Percentiles rank a stretch among this genome's conserved stretches.
Evolutionary conservation across 2,888 invertebrate genomes (phyloP).

Genomic region (Pyrrhosoma nymphula): DNA sequence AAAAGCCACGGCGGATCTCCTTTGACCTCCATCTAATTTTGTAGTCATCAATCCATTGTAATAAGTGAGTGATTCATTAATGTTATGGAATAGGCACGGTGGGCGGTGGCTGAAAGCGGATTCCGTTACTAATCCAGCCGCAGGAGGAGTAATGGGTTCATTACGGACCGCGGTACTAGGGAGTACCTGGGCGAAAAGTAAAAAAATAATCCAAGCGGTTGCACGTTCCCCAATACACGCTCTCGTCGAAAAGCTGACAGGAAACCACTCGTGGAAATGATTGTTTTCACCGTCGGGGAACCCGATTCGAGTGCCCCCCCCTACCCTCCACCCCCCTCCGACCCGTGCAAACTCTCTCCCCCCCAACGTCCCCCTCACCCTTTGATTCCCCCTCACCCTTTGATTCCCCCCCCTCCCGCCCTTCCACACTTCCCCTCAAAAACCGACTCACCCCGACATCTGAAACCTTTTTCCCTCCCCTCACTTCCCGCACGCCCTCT

Average conservation of each 20-base stretch:
- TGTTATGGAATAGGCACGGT: not conserved
- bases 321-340: not conserved
- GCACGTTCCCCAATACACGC: not conserved
- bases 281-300: not conserved
- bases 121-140: slow-evolving; percentile 2
- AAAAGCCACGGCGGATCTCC: too few relatives aligned
- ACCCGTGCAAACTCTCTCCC: not conserved
- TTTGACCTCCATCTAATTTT: too few relatives aligned
- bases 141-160: not conserved
- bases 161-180: not conserved
- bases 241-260: not conserved
- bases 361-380: not conserved
- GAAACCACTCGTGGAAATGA: slow-evolving; percentile 6
- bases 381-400: not conserved
- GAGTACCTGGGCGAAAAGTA: not conserved
- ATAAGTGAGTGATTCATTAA: not conserved
- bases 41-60: too few relatives aligned
- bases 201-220: not conserved
- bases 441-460: not conserved
- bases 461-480: not conserved
- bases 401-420: not conserved
- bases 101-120: not conserved
- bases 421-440: not conserved
- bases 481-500: not conserved
- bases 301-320: not conserved